Percentiles rank a stretch among this genome's conserved stretches.
Conservation (phyloP, 35 echinoderm and acorn worm species). For the Lytechinus pictus region DNA sequence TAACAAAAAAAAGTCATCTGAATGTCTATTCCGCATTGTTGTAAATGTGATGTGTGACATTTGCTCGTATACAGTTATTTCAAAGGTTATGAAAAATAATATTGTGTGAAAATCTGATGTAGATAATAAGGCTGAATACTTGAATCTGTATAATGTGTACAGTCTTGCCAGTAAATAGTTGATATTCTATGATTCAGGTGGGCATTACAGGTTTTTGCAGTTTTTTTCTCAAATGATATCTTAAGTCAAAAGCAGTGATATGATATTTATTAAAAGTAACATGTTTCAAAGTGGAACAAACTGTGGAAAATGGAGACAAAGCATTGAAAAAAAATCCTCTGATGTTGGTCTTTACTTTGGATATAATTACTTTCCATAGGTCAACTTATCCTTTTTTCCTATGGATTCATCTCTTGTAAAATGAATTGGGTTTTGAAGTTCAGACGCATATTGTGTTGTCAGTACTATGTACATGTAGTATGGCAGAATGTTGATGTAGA, state of each 20-base stretch:
- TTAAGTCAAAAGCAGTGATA: neutral
- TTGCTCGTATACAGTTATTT: neutral
- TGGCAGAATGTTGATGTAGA: neutral
- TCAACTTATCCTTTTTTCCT: neutral
- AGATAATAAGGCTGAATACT: neutral
- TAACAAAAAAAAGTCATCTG: neutral
- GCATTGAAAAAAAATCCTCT: neutral
- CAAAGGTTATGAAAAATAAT: neutral
- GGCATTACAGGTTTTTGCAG: neutral
- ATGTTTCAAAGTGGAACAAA: neutral
- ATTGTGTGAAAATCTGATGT: neutral
- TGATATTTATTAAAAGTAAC: neutral
- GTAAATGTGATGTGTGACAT: neutral
- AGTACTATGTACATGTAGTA: neutral
- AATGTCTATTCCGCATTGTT: neutral
- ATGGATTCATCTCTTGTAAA: neutral
- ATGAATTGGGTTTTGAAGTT: neutral
- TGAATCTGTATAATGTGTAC: slow-evolving; percentile 1
- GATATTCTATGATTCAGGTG: neutral
- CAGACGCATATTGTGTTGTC: neutral
- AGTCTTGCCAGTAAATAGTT: neutral
- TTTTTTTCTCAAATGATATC: neutral
- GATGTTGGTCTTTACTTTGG: neutral
- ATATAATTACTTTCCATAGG: neutral
- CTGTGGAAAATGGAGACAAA: neutral